phyloP scores from a whole-genome alignment of 2,888 invertebrate species.

The Meliscaeva auricollis region DNA sequence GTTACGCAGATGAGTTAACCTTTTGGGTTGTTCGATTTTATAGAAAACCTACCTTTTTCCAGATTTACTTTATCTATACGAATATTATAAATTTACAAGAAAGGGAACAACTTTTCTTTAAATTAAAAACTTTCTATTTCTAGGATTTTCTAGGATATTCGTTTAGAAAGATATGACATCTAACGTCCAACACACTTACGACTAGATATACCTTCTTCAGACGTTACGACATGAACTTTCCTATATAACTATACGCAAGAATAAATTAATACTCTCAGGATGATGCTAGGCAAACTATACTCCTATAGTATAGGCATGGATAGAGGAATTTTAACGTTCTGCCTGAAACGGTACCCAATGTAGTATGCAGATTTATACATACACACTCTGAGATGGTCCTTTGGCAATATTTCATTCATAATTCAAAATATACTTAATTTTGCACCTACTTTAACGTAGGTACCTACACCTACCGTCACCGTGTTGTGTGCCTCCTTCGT shows the following conservation, averaged over 20 bases:
- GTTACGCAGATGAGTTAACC: slow-evolving; percentile 11
- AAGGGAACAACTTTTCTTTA: slow-evolving; percentile 19
- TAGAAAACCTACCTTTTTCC: slow-evolving; percentile 1
- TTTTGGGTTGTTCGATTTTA: slow-evolving; percentile 31
- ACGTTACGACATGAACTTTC: background rate
- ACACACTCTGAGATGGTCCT: slow-evolving; percentile 28
- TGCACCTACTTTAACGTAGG: slow-evolving; percentile 32
- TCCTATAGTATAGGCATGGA: background rate
- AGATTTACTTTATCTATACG: background rate
- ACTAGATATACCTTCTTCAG: slow-evolving; percentile 35
- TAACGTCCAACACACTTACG: slow-evolving; percentile 13
- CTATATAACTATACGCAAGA: slow-evolving; percentile 12
- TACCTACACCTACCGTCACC: no score
- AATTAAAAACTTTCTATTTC: slow-evolving; percentile 28
- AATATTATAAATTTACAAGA: background rate
- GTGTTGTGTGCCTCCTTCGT: slow-evolving; percentile 8
- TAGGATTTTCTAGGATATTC: slow-evolving; percentile 19
- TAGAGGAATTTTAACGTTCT: background rate
- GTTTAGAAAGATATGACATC: slow-evolving; percentile 24
- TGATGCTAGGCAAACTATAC: background rate
- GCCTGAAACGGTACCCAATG: slow-evolving; percentile 21
- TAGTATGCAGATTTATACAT: background rate
- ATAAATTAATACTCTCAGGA: slow-evolving; percentile 28
- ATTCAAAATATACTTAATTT: slow-evolving; percentile 70
- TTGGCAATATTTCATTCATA: slow-evolving; percentile 58